Percentiles rank a stretch among this genome's conserved stretches.
Conservation (phyloP, 2,113 vertebrate species). For the Pipa parva region DNA sequence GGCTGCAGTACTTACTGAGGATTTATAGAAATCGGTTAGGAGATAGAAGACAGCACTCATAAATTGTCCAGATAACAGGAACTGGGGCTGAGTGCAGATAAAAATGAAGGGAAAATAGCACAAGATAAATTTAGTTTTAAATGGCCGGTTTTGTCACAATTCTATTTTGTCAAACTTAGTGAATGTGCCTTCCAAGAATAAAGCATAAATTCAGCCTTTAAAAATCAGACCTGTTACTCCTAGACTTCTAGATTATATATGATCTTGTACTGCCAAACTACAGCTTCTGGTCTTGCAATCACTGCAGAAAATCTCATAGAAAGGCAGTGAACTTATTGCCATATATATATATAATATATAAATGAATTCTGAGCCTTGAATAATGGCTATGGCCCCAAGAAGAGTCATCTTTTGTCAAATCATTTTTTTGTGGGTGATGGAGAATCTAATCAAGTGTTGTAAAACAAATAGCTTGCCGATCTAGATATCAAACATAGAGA, state of each 20-base stretch:
- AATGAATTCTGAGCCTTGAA: background rate
- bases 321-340: background rate
- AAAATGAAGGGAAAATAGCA: too few species aligned
- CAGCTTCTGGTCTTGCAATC: background rate
- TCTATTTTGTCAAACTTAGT: background rate
- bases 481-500: background rate
- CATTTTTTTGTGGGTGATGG: background rate
- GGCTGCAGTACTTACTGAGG: too few species aligned
- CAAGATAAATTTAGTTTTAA: too few species aligned
- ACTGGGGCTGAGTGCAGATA: too few species aligned
- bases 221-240: background rate
- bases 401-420: background rate
- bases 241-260: background rate
- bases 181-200: too few species aligned
- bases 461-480: background rate
- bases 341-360: background rate
- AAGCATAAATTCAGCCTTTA: background rate
- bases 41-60: too few species aligned
- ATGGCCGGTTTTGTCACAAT: background rate
- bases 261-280: background rate
- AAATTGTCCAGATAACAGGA: too few species aligned
- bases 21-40: too few species aligned
- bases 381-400: background rate
- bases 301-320: background rate
- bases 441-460: background rate